These are phyloP conservation scores for Nannoperca australis DNA, from an alignment of 2,797 vertebrate species.

Conservation along the genomic window DNA sequence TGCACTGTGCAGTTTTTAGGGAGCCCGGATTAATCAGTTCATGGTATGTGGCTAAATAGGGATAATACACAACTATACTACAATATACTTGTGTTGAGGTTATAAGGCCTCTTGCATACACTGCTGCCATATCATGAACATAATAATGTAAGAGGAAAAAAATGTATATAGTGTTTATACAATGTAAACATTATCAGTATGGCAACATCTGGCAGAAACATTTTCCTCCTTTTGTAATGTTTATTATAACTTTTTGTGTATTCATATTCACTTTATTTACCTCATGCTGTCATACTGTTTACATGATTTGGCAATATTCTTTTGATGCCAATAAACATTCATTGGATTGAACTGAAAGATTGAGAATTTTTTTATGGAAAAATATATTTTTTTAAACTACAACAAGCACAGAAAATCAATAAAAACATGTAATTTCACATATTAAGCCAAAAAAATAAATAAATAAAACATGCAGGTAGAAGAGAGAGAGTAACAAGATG, in stretches of 20 bases:
- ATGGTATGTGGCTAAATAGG: slow-evolving; percentile 2
- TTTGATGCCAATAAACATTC: background rate
- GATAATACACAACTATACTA: background rate
- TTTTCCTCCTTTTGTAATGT: background rate
- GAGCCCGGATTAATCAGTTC: slow-evolving; percentile 1
- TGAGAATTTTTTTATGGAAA: background rate
- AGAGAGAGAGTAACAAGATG: background rate
- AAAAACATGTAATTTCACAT: background rate
- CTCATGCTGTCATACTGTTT: background rate
- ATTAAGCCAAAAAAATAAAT: background rate
- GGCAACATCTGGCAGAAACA: slow-evolving; percentile 1
- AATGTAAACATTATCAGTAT: background rate
- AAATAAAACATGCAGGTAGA: background rate
- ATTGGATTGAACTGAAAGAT: background rate
- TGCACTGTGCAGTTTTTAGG: background rate
- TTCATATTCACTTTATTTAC: slow-evolving; percentile 1
- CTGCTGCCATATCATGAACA: background rate
- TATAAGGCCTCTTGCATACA: background rate
- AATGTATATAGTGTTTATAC: background rate
- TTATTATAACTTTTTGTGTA: background rate
- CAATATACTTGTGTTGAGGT: background rate
- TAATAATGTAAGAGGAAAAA: background rate
- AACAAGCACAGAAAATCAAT: background rate
- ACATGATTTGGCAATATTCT: background rate
- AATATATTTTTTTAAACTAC: background rate